Evolutionary conservation across 2,113 vertebrate species (phyloP), one percentile per base, ranked within the genome.

Genomic region (Apodemus sylvaticus): DNA sequence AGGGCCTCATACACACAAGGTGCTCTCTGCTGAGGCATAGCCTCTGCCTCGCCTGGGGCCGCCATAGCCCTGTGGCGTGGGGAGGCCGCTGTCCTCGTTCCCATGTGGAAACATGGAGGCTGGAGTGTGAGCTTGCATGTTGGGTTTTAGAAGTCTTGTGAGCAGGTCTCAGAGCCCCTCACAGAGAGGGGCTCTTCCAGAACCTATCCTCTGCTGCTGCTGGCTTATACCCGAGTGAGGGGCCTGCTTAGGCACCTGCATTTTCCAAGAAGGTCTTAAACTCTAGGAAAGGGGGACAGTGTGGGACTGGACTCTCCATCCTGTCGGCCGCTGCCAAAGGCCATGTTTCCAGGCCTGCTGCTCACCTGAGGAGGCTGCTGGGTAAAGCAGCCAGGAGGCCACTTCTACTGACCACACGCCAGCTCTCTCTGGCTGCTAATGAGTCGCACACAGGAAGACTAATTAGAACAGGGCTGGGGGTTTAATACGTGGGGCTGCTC

Each of bases 381-480:
- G 53, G 51, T 60, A 93, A 51, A 34, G 29, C 6, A 51, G 53
- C 79, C 97, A 85, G 64, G 94, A 22, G 42, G n/a, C 31, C 70
- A 22, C 48, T 90, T 31, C 60, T 0, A 29, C 66, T 64, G 29
- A 51, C 45, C 85, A 62, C 29, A 66, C 89, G 26, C 51, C n/a
- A 93, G 92, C 79, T 95, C 95, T 45, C 68, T 92, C 82, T 12
- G 77, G 39, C 90, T 36, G 62, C 93, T 96, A 91, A 81, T 98
- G 55, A 96, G 95, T 89, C n/a, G 3, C 58, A 83, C 77, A 55
- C 0, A 58, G 73, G 91, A 90, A 2, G 94, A 85, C 78, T 90
- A 86, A 7, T 96, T 86, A 92, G 96, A 79, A 88, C 89, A 77
- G 7, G 92, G 42, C 94, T 78, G 34, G 82, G 68, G 19, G 71